These are phyloP conservation scores for Oreohelix idahoensis DNA, from an alignment of 1,140 invertebrate genomes.

Conservation along the genomic window DNA sequence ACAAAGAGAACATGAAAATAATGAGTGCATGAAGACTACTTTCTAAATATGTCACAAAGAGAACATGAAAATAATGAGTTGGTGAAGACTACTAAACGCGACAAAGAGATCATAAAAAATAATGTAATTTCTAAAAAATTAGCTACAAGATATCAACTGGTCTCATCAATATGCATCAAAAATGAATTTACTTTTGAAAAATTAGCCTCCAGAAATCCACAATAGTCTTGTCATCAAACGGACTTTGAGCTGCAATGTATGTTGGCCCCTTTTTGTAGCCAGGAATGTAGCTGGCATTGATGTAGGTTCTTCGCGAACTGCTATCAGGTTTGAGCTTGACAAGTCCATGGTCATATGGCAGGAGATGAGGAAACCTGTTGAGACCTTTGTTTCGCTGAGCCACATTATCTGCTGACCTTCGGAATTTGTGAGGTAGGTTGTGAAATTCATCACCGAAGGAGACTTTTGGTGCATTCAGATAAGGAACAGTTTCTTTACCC, in stretches of 20 bases:
- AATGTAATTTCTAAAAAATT: too few species aligned
- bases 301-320: conserved; percentile 84
- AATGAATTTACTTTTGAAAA: conserved; percentile 52
- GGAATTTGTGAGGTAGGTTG: conserved; percentile 53
- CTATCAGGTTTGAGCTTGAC: conserved; percentile 56
- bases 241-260: conserved; percentile 72
- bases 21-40: too few species aligned
- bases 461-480: conserved; percentile 46
- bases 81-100: too few species aligned
- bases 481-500: conserved; percentile 36
- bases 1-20: too few species aligned
- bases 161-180: too few species aligned
- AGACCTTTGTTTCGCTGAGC: conserved; percentile 51
- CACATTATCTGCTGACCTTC: conserved; percentile 45
- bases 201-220: conserved; percentile 71
- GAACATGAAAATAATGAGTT: too few species aligned
- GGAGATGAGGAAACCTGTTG: conserved; percentile 68
- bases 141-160: too few species aligned
- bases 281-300: conserved; percentile 86
- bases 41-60: too few species aligned
- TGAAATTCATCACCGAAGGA: conserved; percentile 67
- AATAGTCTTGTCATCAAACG: conserved; percentile 67
- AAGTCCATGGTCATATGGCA: conserved; percentile 69
- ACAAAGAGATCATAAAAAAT: too few species aligned
- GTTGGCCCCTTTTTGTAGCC: conserved; percentile 55